These are phyloP conservation scores for Temnothorax unifasciatus DNA, from an alignment of 2,888 invertebrate genomes.

Conservation along the genomic window DNA sequence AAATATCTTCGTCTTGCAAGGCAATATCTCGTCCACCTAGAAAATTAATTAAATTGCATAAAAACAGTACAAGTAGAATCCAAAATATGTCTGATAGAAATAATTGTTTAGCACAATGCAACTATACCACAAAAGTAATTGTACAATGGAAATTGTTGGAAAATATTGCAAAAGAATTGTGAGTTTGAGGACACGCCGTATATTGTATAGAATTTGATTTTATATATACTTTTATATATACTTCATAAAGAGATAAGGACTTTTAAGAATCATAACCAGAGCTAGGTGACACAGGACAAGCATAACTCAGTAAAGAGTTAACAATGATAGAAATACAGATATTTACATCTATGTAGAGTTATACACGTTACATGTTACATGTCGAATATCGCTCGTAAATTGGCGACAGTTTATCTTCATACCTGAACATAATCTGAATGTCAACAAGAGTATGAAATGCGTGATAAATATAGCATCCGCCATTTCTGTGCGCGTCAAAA, in stretches of 20 bases:
- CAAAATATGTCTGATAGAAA: background rate
- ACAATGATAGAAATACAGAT: background rate
- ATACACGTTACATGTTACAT: background rate
- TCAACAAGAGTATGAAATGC: constrained; percentile 83
- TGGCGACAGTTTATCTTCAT: constrained; percentile 50
- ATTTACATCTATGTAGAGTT: background rate
- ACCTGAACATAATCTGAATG: constrained; percentile 83
- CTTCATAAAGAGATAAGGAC: background rate
- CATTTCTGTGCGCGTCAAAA: constrained; percentile 84
- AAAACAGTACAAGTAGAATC: background rate
- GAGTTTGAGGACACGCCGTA: no score
- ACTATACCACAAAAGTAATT: background rate
- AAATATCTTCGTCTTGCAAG: constrained; percentile 78
- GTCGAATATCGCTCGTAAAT: background rate
- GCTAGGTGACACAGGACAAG: no score
- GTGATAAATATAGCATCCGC: constrained; percentile 84
- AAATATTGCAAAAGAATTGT: background rate
- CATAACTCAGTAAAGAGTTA: background rate
- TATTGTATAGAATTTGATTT: background rate
- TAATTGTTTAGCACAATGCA: no score
- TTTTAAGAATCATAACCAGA: background rate
- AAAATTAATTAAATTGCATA: constrained; percentile 43
- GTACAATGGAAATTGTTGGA: background rate
- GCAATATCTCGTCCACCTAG: constrained; percentile 71
- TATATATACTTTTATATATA: background rate